Percentiles rank a stretch among this genome's conserved stretches.
phyloP scores from a whole-genome alignment of 2,113 vertebrate genomes.

The Tyto alba region DNA sequence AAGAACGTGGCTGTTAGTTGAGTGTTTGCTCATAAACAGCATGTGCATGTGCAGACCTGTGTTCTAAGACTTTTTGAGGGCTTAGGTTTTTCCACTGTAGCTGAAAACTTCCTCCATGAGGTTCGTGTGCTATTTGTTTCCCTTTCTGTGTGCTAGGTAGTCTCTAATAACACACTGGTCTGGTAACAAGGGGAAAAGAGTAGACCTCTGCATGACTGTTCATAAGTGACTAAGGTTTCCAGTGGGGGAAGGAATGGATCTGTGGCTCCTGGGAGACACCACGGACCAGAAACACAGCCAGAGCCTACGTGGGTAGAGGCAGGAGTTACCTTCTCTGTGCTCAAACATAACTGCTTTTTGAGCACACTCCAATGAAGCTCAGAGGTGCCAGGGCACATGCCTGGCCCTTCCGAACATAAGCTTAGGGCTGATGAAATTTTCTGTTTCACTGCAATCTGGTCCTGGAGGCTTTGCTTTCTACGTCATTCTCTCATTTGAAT shows the following conservation, averaged over 20 bases:
- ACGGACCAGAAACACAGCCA: background rate
- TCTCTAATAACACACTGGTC: background rate
- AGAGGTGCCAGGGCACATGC: accelerated
- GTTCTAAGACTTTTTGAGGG: background rate
- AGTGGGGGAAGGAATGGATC: background rate
- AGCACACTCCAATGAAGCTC: background rate
- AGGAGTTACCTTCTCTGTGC: background rate
- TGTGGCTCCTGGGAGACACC: background rate
- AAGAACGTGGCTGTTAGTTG: background rate
- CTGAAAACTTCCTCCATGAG: background rate
- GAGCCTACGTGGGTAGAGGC: accelerated
- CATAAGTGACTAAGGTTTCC: background rate
- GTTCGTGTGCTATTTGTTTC: background rate
- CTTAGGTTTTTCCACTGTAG: background rate
- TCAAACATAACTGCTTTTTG: background rate
- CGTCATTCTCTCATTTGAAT: background rate
- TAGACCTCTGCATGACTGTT: background rate
- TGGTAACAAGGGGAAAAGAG: background rate
- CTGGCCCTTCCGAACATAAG: accelerated
- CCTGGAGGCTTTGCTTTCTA: background rate
- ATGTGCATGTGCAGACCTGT: accelerated
- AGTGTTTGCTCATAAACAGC: background rate
- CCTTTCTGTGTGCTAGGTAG: background rate
- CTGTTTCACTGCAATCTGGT: background rate
- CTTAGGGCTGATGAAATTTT: background rate